phyloP scores from a whole-genome alignment of 2,888 invertebrate species.

The Nephrotoma appendiculata region DNA sequence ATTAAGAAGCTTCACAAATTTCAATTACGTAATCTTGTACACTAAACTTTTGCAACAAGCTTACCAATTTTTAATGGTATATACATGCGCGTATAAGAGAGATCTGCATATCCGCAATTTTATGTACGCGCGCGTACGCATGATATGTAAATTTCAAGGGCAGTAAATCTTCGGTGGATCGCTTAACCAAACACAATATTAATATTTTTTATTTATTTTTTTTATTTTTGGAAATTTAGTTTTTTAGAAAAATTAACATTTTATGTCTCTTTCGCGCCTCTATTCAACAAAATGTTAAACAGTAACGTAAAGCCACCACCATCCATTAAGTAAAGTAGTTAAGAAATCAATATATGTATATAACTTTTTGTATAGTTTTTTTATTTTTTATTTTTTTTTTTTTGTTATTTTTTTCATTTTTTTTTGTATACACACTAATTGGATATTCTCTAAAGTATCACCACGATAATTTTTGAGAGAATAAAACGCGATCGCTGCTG shows the following conservation, averaged over 20 bases:
- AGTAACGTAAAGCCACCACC: not conserved
- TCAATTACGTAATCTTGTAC: not conserved
- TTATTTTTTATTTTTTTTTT: not conserved
- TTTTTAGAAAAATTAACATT: not conserved
- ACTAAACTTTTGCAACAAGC: not conserved
- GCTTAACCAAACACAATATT: not conserved
- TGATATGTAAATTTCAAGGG: not conserved
- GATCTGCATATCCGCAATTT: too few relatives aligned
- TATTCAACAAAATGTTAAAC: not conserved
- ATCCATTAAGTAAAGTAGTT: not conserved
- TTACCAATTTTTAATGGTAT: too few relatives aligned
- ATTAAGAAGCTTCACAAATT: too few relatives aligned
- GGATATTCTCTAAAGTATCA: slow-evolving; percentile 15
- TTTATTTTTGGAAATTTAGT: not conserved
- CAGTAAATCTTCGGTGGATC: not conserved
- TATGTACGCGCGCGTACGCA: not conserved
- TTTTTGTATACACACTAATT: not conserved
- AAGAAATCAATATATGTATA: not conserved
- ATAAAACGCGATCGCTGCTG: slow-evolving; percentile 34
- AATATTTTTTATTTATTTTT: not conserved
- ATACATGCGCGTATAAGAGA: not conserved
- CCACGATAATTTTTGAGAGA: slow-evolving; percentile 18
- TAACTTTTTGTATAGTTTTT: not conserved
- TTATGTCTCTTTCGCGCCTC: not conserved
- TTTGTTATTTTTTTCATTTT: not conserved